These are phyloP conservation scores for Goniozus legneri DNA, from an alignment of 1,140 invertebrate species.

Conservation along the genomic window DNA sequence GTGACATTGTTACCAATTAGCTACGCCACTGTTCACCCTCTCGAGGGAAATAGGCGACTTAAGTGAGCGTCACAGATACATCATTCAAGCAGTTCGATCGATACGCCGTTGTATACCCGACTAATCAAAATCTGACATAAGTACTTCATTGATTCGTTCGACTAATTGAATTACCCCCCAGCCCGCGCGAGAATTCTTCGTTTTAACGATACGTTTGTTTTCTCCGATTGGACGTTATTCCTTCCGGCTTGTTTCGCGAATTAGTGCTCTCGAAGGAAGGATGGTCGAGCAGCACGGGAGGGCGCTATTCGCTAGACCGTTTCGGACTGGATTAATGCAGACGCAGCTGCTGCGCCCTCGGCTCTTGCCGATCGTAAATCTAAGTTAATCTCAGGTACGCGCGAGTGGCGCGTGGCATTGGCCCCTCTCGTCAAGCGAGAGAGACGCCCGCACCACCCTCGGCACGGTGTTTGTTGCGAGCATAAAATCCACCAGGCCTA, in stretches of 20 bases:
- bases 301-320: constrained; percentile 27
- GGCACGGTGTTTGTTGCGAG: not conserved
- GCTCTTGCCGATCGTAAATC: constrained; percentile 31
- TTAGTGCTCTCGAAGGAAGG: constrained; percentile 36
- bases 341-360: constrained; percentile 33
- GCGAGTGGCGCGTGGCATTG: constrained; percentile 21
- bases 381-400: constrained; percentile 32
- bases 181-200: not conserved
- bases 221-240: not conserved
- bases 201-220: not conserved
- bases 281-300: constrained; percentile 27
- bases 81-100: no score
- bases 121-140: no score
- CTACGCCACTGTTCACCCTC: no score
- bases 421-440: constrained; percentile 21
- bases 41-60: no score
- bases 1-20: no score
- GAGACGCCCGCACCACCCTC: not conserved
- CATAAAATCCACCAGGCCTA: no score
- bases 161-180: no score
- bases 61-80: no score
- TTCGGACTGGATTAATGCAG: constrained; percentile 40
- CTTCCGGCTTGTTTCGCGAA: constrained; percentile 13
- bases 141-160: no score
- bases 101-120: no score